Conservation (phyloP, 2,797 vertebrate genomes). For the Scolopax bukidnonensis region DNA sequence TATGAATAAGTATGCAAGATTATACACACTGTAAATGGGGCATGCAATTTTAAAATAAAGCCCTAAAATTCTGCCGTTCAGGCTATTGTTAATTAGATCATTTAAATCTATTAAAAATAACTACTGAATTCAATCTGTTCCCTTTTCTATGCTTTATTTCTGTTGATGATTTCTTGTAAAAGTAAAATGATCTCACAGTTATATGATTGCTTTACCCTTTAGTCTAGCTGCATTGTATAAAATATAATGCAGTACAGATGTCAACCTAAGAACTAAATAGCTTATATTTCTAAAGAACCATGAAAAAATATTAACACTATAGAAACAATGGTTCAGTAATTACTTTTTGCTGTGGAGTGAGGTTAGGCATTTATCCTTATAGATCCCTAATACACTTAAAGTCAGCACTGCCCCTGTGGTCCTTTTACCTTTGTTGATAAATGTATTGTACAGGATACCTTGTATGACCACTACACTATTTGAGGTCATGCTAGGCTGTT, state of each 20-base stretch:
- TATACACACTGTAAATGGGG: slow-evolving; percentile 52
- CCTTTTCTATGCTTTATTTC: slow-evolving; percentile 66
- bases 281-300: slow-evolving; percentile 80
- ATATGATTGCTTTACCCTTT: slow-evolving; percentile 68
- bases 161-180: slow-evolving; percentile 72
- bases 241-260: slow-evolving; percentile 79
- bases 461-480: slow-evolving; percentile 72
- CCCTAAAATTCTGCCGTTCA: slow-evolving; percentile 64
- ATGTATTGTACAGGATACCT: slow-evolving; percentile 78
- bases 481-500: slow-evolving; percentile 82
- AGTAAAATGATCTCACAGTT: slow-evolving; percentile 69
- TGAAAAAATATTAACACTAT: slow-evolving; percentile 80
- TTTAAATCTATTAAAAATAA: slow-evolving; percentile 71
- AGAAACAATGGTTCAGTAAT: slow-evolving; percentile 83
- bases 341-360: slow-evolving; percentile 80
- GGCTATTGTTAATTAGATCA: slow-evolving; percentile 70
- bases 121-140: slow-evolving; percentile 55
- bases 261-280: slow-evolving; percentile 79
- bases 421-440: slow-evolving; percentile 82
- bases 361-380: slow-evolving; percentile 82
- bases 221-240: slow-evolving; percentile 75
- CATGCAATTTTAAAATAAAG: slow-evolving; percentile 65
- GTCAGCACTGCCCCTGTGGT: slow-evolving; percentile 79
- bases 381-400: slow-evolving; percentile 79
- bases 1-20: slow-evolving; percentile 46